Conservation (phyloP, 2,888 invertebrate species). For the Dimorphilus gyrociliatus region DNA sequence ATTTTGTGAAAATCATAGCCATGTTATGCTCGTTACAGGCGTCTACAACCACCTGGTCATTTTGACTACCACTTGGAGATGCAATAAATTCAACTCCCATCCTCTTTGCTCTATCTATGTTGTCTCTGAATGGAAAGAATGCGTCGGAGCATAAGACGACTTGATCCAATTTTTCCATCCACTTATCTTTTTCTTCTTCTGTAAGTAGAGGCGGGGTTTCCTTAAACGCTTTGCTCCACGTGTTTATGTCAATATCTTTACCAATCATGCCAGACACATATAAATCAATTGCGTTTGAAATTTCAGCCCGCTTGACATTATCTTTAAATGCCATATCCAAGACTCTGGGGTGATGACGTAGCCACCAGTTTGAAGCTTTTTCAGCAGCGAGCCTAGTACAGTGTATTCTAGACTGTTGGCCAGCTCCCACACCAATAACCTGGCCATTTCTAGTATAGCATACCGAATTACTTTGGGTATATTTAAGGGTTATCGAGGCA, state of each 20-base stretch:
- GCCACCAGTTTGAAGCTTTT: slow-evolving; percentile 96
- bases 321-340: slow-evolving; percentile 63
- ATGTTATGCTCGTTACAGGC: slow-evolving; percentile 85
- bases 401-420: slow-evolving; percentile 94
- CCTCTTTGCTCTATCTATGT: slow-evolving; percentile 75
- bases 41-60: slow-evolving; percentile 68
- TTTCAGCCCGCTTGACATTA: slow-evolving; percentile 72
- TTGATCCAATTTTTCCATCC: slow-evolving; percentile 46
- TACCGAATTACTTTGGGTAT: slow-evolving; percentile 95
- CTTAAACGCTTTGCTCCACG: too few species aligned
- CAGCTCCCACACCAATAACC: slow-evolving; percentile 89
- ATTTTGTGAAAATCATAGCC: slow-evolving; percentile 66
- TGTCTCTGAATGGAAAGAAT: slow-evolving; percentile 95
- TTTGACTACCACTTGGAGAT: slow-evolving; percentile 82
- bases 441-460: slow-evolving; percentile 80
- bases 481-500: slow-evolving; percentile 87
- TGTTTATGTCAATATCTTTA: slow-evolving; percentile 45
- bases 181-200: slow-evolving; percentile 34
- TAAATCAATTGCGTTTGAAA: slow-evolving; percentile 86
- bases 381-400: slow-evolving; percentile 91
- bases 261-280: slow-evolving; percentile 77
- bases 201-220: too few species aligned
- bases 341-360: slow-evolving; percentile 76
- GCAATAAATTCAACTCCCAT: slow-evolving; percentile 85
- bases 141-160: slow-evolving; percentile 80